Base-by-base conservation (phyloP, 1,140 invertebrate genomes). In the Ceratina japonica region DNA sequence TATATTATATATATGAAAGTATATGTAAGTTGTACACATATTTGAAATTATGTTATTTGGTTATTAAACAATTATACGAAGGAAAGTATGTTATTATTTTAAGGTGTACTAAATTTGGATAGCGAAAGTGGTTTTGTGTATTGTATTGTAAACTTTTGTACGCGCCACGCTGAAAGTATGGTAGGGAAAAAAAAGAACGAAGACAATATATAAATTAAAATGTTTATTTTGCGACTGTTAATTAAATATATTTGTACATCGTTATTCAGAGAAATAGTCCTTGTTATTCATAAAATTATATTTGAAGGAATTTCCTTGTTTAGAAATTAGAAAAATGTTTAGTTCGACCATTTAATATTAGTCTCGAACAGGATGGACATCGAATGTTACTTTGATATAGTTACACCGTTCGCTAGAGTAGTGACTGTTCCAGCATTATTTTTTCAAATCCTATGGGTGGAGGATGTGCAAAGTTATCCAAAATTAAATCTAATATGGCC, bases 401-500 rank as follows among this genome's bases (percentile, higher is more conserved):
- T 31, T 61, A 0, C 62, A 78, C 13, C 18, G 74, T 85, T 73
- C 59, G 92, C 95, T 97, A 99, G 78, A 99, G 95, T 27, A 99
- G 93, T 4, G 98, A 98, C 91, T 99, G 98, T 92, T 99, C 98
- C 69, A 99, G 94, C 96, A 99, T 97, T 80, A 99, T 99, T 93
- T 97, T 96, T 81, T 99, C 98, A 91, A 97, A 99, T 49, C 98
- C 98, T 59, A 94, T 92, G 0, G 98, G 98, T 59, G 97, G 96
- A 4, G 95, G 93, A 90, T 97, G 95, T 75, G 94, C 93, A 91
- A 99, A 99, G 87, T 96, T 96, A 79, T 97, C 96, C 91, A 99
- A 95, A 86, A 98, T 96, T 84, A 98, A 95, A 92, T 99, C 98
- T 91, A 99, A 92, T 81, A 99, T 99, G 49, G 98, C 98, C 88